Evolutionary conservation across 2,888 invertebrate species (phyloP), one percentile per base, ranked within the genome.

Genomic region (Meliscaeva auricollis): DNA sequence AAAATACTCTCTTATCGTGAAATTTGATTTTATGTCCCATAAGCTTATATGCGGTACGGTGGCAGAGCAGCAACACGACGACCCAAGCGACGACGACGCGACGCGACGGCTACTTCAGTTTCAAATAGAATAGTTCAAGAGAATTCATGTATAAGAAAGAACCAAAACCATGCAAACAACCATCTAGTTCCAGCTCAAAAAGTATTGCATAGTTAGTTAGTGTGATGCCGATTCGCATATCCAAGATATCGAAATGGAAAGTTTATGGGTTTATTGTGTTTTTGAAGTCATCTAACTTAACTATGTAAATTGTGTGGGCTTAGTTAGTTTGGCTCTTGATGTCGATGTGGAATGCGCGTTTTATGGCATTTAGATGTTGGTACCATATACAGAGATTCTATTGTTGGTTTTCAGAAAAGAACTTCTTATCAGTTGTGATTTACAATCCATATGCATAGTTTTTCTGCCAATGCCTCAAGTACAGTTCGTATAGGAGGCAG

Each of bases 221-320:
- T 17, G 22, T 15, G 44, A 62, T 72, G 50, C 32, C 72, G 41
- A 77, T 73, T 72, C 54, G 46, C 15, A 17, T 58, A 41, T 41
- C 13, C 22, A 15, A 85, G 76, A 73, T 81, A 80, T 80, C 85
- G 85, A 85, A 85, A 85, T 81, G 81, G 81, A 85, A 85, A 81
- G 85, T 85, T 85, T 85, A 85, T 85, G 85, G 72, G 85, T 77
- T 85, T 81, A 85, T 85, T 85, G 85, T 85, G 76, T 85, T 73
- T 20, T 32, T 46, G 38, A 66, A 68, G 70, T 38, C 75, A 70
- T 56, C 32, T 54, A 7, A 17, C 17, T 15, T 46, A 3, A 56
- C 2, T 38, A 3, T 38, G 8, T 26, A 15, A n/a, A 79, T 52
- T 56, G 50, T 79, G 48, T 68, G 46, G 48, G 32, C 22, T 17